These are phyloP conservation scores for Rhipidura dahli DNA, from an alignment of 2,113 vertebrate species.

Conservation along the genomic window DNA sequence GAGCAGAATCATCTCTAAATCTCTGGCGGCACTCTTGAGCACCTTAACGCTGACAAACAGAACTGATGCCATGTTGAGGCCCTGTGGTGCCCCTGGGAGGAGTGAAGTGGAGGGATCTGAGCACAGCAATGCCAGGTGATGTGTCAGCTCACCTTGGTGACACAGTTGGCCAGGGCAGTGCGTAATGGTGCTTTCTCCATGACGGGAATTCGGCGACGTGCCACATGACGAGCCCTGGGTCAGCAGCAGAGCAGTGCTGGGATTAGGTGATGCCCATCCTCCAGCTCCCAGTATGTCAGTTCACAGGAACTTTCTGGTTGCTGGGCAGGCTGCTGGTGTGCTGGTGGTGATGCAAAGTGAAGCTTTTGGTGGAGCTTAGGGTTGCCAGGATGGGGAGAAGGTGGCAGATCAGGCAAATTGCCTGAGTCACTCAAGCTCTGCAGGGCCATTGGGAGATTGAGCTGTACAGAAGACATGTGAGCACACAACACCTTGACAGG, in stretches of 20 bases:
- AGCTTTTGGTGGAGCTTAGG: neutral
- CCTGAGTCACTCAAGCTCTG: neutral
- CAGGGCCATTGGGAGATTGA: neutral
- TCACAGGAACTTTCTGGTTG: neutral
- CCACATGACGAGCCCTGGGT: accelerated
- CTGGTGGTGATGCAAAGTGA: neutral
- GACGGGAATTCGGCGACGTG: accelerated
- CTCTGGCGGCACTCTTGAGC: neutral
- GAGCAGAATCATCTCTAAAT: neutral
- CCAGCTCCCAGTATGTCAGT: neutral
- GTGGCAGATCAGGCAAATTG: neutral
- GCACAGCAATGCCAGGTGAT: neutral
- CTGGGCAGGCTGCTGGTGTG: neutral
- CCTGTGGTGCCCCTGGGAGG: neutral
- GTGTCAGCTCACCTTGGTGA: neutral
- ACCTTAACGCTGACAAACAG: neutral
- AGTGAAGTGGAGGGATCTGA: neutral
- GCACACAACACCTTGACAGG: neutral
- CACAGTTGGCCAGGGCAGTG: accelerated
- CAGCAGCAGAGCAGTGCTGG: neutral
- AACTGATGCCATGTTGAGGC: neutral
- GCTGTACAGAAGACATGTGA: neutral
- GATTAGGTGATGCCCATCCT: neutral
- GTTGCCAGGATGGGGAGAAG: neutral
- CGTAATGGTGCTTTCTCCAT: neutral